A percentile compares a stretch with the other conserved stretches of the same genome.
phyloP scores from a whole-genome alignment of 2,113 vertebrate species.

The Chaenocephalus aceratus region DNA sequence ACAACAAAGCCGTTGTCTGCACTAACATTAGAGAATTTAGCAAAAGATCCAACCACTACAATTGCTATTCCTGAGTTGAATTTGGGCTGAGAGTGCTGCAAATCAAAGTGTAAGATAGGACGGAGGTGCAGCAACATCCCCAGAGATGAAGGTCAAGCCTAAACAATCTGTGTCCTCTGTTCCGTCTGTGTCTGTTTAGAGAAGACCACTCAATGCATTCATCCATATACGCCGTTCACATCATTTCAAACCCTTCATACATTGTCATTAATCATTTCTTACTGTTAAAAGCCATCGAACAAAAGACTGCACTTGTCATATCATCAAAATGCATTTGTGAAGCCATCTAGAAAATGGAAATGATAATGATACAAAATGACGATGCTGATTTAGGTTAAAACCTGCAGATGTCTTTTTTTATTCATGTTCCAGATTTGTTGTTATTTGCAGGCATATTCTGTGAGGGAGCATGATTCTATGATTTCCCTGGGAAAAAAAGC shows the following conservation, averaged over 20 bases:
- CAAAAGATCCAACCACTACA: conserved; percentile 27
- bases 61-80: conserved; percentile 43
- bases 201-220: conserved; percentile 22
- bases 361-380: conserved; percentile 22
- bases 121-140: conserved; percentile 52
- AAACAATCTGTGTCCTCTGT: conserved; percentile 66
- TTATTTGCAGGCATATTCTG: conserved; percentile 34
- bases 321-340: conserved; percentile 17
- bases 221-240: conserved; percentile 27
- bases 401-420: conserved; percentile 2
- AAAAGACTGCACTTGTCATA: conserved; percentile 10
- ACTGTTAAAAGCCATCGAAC: conserved; percentile 21
- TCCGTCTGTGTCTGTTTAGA: conserved; percentile 42
- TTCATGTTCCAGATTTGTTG: conserved; percentile 14
- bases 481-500: conserved; percentile 42
- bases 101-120: conserved; percentile 49
- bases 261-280: conserved; percentile 34
- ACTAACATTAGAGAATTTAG: conserved; percentile 41
- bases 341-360: conserved; percentile 13
- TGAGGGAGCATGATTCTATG: background rate
- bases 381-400: conserved; percentile 14
- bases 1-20: conserved; percentile 15
- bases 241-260: conserved; percentile 38
- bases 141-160: conserved; percentile 67
- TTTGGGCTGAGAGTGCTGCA: conserved; percentile 38